phyloP scores from a whole-genome alignment of 2,113 vertebrate genomes.

The Mastomys coucha region DNA sequence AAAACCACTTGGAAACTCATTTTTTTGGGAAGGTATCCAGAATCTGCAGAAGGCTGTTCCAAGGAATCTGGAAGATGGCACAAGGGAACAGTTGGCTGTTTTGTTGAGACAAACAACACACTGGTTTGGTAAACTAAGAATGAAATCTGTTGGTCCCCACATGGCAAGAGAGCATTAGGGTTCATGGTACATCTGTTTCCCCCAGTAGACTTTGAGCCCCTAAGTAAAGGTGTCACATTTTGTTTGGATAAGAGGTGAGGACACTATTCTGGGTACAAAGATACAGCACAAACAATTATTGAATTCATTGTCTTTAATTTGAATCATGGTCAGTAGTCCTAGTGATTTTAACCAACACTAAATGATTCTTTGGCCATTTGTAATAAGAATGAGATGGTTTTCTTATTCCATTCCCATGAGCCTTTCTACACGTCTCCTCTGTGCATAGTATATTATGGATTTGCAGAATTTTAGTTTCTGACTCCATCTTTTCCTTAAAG shows the following conservation, averaged over 20 bases:
- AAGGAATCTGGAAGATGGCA: neutral
- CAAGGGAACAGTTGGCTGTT: neutral
- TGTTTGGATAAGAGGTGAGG: neutral
- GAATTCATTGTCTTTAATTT: slow-evolving; percentile 44
- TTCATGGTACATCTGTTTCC: neutral
- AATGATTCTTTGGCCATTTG: slow-evolving; percentile 18
- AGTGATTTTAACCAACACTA: slow-evolving; percentile 1
- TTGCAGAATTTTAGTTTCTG: slow-evolving; percentile 21
- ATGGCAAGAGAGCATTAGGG: neutral
- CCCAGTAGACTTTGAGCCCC: neutral
- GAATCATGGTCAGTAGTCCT: neutral
- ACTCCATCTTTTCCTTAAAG: neutral
- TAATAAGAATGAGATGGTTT: neutral
- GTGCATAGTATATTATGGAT: neutral
- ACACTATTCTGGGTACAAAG: neutral
- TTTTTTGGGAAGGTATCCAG: slow-evolving; percentile 1
- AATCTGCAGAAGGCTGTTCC: neutral
- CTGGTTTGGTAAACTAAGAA: neutral
- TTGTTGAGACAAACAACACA: neutral
- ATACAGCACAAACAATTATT: neutral
- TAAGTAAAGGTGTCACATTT: neutral
- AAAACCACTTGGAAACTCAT: neutral
- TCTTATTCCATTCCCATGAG: neutral
- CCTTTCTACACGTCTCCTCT: neutral
- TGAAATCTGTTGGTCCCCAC: neutral